phyloP scores from a whole-genome alignment of 1,140 invertebrate genomes.

The Ladona fulva region DNA sequence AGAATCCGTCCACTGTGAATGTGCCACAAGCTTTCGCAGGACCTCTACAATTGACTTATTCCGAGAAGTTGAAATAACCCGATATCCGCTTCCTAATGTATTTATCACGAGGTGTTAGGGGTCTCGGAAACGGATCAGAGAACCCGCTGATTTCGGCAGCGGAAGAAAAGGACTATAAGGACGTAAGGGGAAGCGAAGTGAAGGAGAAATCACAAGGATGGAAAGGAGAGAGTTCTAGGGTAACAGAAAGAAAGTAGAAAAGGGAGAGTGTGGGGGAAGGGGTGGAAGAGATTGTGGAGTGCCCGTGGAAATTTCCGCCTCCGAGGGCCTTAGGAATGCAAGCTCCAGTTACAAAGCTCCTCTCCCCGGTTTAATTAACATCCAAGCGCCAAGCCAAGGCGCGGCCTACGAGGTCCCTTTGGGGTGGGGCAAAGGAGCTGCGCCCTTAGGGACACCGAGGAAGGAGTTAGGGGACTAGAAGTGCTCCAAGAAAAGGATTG shows the following conservation, averaged over 20 bases:
- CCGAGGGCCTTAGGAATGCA: constrained; percentile 5
- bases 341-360: neutral
- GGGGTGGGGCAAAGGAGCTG: neutral
- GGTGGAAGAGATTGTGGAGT: neutral
- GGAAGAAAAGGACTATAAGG: too few relatives aligned
- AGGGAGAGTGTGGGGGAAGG: neutral
- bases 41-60: too few relatives aligned
- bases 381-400: neutral
- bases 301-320: neutral
- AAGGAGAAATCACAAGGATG: neutral
- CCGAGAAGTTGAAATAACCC: too few relatives aligned
- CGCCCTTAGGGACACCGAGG: neutral
- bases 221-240: neutral
- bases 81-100: too few relatives aligned
- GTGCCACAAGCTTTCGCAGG: too few relatives aligned
- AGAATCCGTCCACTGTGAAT: too few relatives aligned
- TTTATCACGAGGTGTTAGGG: too few relatives aligned
- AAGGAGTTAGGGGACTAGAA: neutral
- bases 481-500: neutral
- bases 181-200: neutral
- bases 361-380: constrained; percentile 2
- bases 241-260: neutral
- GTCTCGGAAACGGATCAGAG: too few relatives aligned
- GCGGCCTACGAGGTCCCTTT: neutral
- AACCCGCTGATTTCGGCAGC: too few relatives aligned